Evolutionary conservation across 2,797 vertebrate species (phyloP).

Genomic region (Silurus aristotelis): DNA sequence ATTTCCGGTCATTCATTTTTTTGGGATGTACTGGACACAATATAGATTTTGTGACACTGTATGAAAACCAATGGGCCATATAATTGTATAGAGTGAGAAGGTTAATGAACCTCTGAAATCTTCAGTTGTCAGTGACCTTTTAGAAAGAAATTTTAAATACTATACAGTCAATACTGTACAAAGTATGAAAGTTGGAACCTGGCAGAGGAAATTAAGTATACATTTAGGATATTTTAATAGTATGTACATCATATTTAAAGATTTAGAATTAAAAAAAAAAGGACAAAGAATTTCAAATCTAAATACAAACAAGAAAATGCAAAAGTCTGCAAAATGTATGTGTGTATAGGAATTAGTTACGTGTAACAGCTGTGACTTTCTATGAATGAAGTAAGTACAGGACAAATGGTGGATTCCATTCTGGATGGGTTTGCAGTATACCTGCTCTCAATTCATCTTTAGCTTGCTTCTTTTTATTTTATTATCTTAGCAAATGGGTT

Average conservation of each 20-base stretch:
- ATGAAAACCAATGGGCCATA: neutral
- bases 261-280: no score
- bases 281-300: no score
- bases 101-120: no score
- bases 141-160: neutral
- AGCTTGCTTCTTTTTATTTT: neutral
- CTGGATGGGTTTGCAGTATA: neutral
- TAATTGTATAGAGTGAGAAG: neutral
- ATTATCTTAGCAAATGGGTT: neutral
- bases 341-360: neutral
- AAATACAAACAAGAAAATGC: no score
- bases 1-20: neutral
- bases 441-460: neutral
- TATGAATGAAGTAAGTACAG: neutral
- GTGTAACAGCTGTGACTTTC: neutral
- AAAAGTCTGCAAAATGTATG: neutral
- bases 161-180: neutral
- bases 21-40: no score
- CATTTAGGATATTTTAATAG: neutral
- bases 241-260: neutral
- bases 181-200: neutral
- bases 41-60: neutral
- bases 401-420: neutral
- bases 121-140: neutral
- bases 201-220: no score